Evolutionary conservation across 53 echinoderm and acorn worm species (phyloP), one percentile per base, ranked within the genome.

Genomic region (Astropecten irregularis): DNA sequence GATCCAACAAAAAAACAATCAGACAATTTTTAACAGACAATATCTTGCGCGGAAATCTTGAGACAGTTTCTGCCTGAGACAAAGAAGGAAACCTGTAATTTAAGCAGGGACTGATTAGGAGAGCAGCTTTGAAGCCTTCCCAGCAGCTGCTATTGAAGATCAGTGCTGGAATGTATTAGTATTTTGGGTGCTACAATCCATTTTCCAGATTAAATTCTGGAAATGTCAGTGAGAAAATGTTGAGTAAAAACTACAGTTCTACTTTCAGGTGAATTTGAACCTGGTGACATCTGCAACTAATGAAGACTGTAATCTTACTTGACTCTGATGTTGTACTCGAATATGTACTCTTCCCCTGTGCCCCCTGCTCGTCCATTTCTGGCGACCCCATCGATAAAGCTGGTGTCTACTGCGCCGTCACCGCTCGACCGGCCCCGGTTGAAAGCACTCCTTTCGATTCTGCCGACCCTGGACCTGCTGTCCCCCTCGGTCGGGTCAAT

Each of bases 381-480:
- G 14, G 52, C 44, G 30, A 34, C 4, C 50, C 32, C 32, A 51
- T 6, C 3, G 26, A 33, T 49, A 11, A 1, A 25, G 19, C 46
- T n/a, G 3, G 14, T 6, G 68, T 26, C 10, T 46, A 18, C 50
- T 14, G 49, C 71, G 5, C 35, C 33, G 2, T 71, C 34, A 2
- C 2, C 51, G 3, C 8, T 6, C n/a, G 14, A 30, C 10, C 71
- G 8, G 5, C 50, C 52, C 15, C 71, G 15, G 26, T 51, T 26
- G 6, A 30, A 15, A 16, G 34, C 52, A 35, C 32, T 34, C 9
- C 71, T 32, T 19, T 33, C 23, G 0, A 82, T 29, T 13, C 69
- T 70, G 9, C 67, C 92, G 1, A 92, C 83, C 52, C 92, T 88
- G 21, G 88, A 88, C 57, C 92, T 48, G 52, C 84, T 46, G 29